These are phyloP conservation scores for Caenorhabditis plicata DNA, from an alignment of 2,888 invertebrate species.

Conservation along the genomic window DNA sequence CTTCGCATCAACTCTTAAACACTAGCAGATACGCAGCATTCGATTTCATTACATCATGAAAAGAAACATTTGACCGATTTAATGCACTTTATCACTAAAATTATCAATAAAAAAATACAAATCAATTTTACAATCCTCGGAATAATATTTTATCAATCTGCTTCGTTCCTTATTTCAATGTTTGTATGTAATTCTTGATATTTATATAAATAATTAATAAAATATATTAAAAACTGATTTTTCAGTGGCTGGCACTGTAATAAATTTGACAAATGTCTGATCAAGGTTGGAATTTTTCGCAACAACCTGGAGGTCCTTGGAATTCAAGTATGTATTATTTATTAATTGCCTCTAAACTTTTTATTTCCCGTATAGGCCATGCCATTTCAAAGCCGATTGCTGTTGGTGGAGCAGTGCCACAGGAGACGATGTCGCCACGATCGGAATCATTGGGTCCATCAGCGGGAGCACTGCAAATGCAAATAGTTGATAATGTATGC, in stretches of 20 bases:
- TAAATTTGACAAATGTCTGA: slow-evolving; percentile 16
- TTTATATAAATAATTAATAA: no score
- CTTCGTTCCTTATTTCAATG: no score
- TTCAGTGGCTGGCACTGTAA: slow-evolving; percentile 13
- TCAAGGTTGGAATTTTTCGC: slow-evolving; percentile 17
- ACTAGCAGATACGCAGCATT: no score
- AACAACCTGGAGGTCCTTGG: slow-evolving; percentile 8
- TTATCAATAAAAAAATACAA: no score
- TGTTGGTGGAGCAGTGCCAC: slow-evolving; percentile 67
- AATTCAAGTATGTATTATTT: slow-evolving; percentile 13
- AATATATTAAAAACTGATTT: no score
- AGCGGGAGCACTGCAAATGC: slow-evolving; percentile 86
- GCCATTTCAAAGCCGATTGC: slow-evolving; percentile 77
- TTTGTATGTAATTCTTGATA: no score
- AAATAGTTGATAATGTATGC: slow-evolving; percentile 97
- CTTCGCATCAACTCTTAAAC: no score
- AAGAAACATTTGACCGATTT: no score
- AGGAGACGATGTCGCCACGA: slow-evolving; percentile 65
- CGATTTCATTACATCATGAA: no score
- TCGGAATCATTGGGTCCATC: slow-evolving; percentile 75
- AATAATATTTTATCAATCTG: no score
- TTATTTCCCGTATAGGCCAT: slow-evolving; percentile 71
- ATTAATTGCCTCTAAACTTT: not conserved
- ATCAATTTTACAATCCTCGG: no score
- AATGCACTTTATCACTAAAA: no score